A percentile compares a stretch with the other conserved stretches of the same genome.
Evolutionary conservation across 1,140 invertebrate genomes (phyloP).

Genomic region (Gyrodactylus salaris): DNA sequence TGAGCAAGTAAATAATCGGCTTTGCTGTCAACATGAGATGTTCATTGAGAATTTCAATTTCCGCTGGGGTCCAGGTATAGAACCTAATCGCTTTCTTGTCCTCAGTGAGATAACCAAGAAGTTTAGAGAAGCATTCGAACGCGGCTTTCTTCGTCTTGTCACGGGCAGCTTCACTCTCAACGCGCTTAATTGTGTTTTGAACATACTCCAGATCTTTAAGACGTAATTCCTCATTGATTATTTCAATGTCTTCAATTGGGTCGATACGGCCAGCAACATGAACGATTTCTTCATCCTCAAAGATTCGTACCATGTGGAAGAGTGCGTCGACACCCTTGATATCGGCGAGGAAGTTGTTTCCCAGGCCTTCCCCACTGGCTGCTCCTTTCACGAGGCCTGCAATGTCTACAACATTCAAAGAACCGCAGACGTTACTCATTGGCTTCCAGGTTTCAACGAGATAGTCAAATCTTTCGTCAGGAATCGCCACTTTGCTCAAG

Average conservation of each 20-base stretch:
- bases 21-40: slow-evolving; percentile 89
- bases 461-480: slow-evolving; percentile 65
- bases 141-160: slow-evolving; percentile 83
- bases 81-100: slow-evolving; percentile 71
- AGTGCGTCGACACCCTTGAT: slow-evolving; percentile 95
- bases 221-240: slow-evolving; percentile 67
- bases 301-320: slow-evolving; percentile 75
- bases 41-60: slow-evolving; percentile 82
- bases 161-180: slow-evolving; percentile 49
- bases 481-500: slow-evolving; percentile 96
- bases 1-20: slow-evolving; percentile 79
- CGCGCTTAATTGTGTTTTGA: slow-evolving; percentile 38
- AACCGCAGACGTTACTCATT: slow-evolving; percentile 40
- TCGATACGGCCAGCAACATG: slow-evolving; percentile 93
- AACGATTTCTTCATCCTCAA: slow-evolving; percentile 84
- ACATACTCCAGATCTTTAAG: slow-evolving; percentile 61
- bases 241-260: slow-evolving; percentile 71
- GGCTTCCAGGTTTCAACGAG: slow-evolving; percentile 74
- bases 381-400: slow-evolving; percentile 90
- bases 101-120: slow-evolving; percentile 45
- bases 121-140: slow-evolving; percentile 52
- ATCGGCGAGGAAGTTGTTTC: slow-evolving; percentile 89
- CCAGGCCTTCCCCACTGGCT: slow-evolving; percentile 76
- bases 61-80: slow-evolving; percentile 55
- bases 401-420: slow-evolving; percentile 76